phyloP scores from a whole-genome alignment of 2,888 invertebrate genomes.

The Trichogramma dendrolimi region DNA sequence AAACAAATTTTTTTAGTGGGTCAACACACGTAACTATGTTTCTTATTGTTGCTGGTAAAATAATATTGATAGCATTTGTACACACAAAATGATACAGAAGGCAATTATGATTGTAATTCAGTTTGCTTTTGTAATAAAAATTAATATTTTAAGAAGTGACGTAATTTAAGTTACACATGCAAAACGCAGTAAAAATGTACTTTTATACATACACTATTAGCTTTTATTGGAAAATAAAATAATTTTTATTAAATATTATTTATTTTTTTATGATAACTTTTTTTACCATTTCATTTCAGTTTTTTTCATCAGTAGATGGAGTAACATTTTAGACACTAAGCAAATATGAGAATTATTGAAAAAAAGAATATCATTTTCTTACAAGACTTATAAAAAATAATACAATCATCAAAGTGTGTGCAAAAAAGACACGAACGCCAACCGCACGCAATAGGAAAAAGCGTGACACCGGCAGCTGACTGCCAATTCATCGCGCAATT shows the following conservation, averaged over 20 bases:
- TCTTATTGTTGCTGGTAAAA: slow-evolving; percentile 19
- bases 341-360: too few species aligned
- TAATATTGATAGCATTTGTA: slow-evolving; percentile 16
- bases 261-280: not conserved
- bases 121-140: not conserved
- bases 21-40: slow-evolving; percentile 24
- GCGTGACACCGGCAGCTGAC: too few species aligned
- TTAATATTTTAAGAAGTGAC: slow-evolving; percentile 7
- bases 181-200: slow-evolving; percentile 39
- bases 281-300: not conserved
- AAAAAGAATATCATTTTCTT: too few species aligned
- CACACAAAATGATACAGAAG: slow-evolving; percentile 13
- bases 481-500: too few species aligned
- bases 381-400: too few species aligned
- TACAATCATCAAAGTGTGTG: too few species aligned
- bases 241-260: slow-evolving; percentile 41
- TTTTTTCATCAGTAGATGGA: too few species aligned
- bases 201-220: slow-evolving; percentile 46
- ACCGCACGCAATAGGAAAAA: too few species aligned
- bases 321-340: too few species aligned
- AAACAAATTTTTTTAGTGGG: slow-evolving; percentile 3
- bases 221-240: slow-evolving; percentile 44
- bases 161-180: slow-evolving; percentile 19
- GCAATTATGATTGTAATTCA: not conserved
- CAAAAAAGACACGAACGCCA: too few species aligned